Evolutionary conservation across 1,140 invertebrate species (phyloP).

Genomic region (Hyles vespertilio): DNA sequence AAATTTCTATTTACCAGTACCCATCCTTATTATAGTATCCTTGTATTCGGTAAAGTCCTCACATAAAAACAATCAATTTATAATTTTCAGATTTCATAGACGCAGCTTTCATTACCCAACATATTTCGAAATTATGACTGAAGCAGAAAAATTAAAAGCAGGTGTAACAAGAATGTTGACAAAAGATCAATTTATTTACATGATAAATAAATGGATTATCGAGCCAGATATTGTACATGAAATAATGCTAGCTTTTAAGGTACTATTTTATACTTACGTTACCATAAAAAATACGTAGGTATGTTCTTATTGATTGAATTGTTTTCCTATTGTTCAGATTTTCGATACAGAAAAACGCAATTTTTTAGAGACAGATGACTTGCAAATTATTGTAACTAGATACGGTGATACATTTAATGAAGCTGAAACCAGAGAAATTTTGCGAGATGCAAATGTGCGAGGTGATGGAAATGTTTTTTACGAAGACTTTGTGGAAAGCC

Average conservation of each 20-base stretch:
- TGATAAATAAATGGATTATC: constrained; percentile 48
- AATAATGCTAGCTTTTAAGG: constrained; percentile 53
- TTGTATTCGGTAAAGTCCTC: too few species aligned
- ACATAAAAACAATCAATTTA: background rate
- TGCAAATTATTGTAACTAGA: constrained; percentile 42
- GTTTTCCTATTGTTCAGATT: constrained; percentile 29
- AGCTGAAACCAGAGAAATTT: constrained; percentile 45
- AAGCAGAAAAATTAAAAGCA: constrained; percentile 49
- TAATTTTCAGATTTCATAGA: constrained; percentile 49
- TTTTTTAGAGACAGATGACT: constrained; percentile 58
- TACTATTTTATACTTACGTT: background rate
- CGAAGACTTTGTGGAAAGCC: constrained; percentile 54
- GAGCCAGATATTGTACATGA: constrained; percentile 55
- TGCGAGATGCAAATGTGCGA: constrained; percentile 60
- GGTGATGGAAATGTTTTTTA: constrained; percentile 63
- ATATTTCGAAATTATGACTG: constrained; percentile 57
- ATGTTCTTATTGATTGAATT: background rate
- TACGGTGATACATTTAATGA: constrained; percentile 46
- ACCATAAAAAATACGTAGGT: too few species aligned
- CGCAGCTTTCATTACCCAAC: constrained; percentile 54
- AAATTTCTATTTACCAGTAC: constrained; percentile 21
- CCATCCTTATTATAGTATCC: background rate
- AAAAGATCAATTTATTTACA: constrained; percentile 55
- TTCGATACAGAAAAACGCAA: constrained; percentile 61
- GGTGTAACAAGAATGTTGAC: constrained; percentile 43